Evolutionary conservation across 2,888 invertebrate species (phyloP).

Genomic region (Drosophila eohydei): DNA sequence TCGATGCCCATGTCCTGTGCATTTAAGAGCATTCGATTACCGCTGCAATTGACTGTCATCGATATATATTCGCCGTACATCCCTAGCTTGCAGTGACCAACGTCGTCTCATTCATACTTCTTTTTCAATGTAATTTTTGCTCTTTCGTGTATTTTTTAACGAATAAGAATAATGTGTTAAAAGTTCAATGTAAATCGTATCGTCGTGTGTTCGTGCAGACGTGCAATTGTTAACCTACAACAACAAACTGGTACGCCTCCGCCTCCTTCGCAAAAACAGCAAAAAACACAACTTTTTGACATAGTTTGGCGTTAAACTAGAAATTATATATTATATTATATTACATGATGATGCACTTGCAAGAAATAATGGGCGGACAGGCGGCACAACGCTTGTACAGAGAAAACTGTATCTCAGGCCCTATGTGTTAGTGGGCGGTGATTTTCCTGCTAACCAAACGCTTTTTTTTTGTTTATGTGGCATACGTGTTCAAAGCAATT

Average conservation of each 20-base stretch:
- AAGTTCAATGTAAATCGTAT: conserved; percentile 58
- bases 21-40: conserved; percentile 19
- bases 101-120: conserved; percentile 63
- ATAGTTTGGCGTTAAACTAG: conserved; percentile 17
- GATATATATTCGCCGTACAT: conserved; percentile 33
- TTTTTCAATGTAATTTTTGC: conserved; percentile 64
- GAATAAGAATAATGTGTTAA: conserved; percentile 67
- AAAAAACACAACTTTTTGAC: conserved; percentile 25
- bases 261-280: conserved; percentile 20
- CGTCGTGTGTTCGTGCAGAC: conserved; percentile 66
- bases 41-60: neutral
- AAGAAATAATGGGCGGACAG: conserved; percentile 4
- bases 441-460: conserved; percentile 47
- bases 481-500: conserved; percentile 61
- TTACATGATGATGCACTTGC: conserved; percentile 11
- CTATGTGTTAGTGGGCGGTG: conserved; percentile 56
- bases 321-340: conserved; percentile 21
- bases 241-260: conserved; percentile 58
- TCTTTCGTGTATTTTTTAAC: conserved; percentile 63
- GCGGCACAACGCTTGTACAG: neutral
- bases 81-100: conserved; percentile 50
- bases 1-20: neutral
- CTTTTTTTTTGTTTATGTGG: conserved; percentile 62
- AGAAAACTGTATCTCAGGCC: conserved; percentile 17
- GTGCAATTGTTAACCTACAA: conserved; percentile 61